Percentiles rank a stretch among this genome's conserved stretches.
Conservation (phyloP, 1,140 invertebrate species). For the Drosophila carrolli region DNA sequence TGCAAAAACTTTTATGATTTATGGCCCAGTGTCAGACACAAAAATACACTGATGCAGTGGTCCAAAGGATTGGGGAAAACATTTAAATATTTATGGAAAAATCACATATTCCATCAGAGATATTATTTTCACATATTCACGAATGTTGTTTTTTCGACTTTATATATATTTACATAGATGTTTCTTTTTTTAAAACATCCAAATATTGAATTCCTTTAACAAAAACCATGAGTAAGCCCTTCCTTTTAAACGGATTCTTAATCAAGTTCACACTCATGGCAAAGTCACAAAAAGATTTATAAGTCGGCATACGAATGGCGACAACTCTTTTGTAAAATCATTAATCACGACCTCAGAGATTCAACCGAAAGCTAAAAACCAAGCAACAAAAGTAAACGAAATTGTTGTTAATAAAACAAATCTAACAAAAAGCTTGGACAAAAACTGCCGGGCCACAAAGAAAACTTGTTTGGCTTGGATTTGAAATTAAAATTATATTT, state of each 20-base stretch:
- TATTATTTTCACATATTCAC: not conserved
- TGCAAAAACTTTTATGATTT: constrained; percentile 59
- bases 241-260: constrained; percentile 36
- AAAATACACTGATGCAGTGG: constrained; percentile 24
- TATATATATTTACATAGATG: not conserved
- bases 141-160: not conserved
- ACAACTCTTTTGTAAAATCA: constrained; percentile 76
- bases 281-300: constrained; percentile 58
- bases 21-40: constrained; percentile 28
- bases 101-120: not conserved
- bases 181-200: not conserved
- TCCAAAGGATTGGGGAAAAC: constrained; percentile 1
- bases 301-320: constrained; percentile 62
- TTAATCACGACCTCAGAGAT: constrained; percentile 57
- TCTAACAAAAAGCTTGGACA: constrained; percentile 24
- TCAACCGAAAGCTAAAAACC: constrained; percentile 31
- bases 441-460: constrained; percentile 40
- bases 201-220: constrained; percentile 2
- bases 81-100: not conserved
- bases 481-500: constrained; percentile 68
- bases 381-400: constrained; percentile 50
- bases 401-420: constrained; percentile 56
- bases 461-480: constrained; percentile 67
- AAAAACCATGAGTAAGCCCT: constrained; percentile 24
- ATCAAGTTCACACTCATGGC: constrained; percentile 67